Base-by-base conservation (phyloP, 2,888 invertebrate species). In the Drosophila siamana region DNA sequence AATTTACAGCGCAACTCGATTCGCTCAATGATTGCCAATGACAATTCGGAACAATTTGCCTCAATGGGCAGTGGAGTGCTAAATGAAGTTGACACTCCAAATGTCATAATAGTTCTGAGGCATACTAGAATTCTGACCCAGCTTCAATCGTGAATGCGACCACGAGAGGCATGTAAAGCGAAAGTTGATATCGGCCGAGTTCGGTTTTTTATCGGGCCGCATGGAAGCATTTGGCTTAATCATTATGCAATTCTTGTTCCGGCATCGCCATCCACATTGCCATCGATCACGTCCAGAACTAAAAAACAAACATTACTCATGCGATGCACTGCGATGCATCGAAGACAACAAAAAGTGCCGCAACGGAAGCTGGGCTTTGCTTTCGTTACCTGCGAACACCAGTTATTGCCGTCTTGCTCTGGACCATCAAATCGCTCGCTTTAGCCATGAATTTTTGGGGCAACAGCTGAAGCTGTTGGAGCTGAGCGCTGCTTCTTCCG, bases 261-360 rank as follows among this genome's bases (percentile, higher is more conserved):
- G 76, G 76, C 38, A 69, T 67, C 60, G 41, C 33, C 41, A 52
- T 54, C 40, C 22, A 36, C 41, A 56, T 36, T 13, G 24, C 30
- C 64, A 75, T 75, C 69, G 69, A 76, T 76, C 76, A 76, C 76
- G 76, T 77, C 28, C 60, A 73, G 22, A 46, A 36, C 9, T 38
- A 15, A 28, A 30, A 30, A 71, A 26, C 38, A 50, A 52, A n/a
- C 54, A 41, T 76, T 76, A 76, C 63, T 76, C 76, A 75, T 63
- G 59, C 41, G 19, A n/a, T 40, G 26, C 13, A 15, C 24, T 63
- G 59, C 41, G 19, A n/a, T 40, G 26, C 13, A 15, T 33, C n/a
- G 57, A 52, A 40, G 52, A 52, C 33, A 59, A 57, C 9, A 61
- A 55, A 54, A 40, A 30, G 19, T 15, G 50, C 33, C 40, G 44